phyloP scores from a whole-genome alignment of 2,797 vertebrate species.

The Centropyge bicolor region DNA sequence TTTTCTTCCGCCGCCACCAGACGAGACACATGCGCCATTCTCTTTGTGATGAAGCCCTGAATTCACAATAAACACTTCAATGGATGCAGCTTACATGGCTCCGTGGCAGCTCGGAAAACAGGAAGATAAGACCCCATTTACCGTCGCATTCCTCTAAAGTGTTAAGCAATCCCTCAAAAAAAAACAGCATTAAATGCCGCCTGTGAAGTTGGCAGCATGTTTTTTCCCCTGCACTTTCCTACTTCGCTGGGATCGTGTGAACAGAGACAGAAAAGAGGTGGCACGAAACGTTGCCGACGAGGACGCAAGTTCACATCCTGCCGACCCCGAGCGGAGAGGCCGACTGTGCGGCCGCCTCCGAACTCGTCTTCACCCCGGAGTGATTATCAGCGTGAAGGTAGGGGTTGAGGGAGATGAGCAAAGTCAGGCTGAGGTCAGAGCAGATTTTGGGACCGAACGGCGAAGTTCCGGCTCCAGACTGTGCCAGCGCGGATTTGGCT shows the following conservation, averaged over 20 bases:
- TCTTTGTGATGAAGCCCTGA: conserved; percentile 64
- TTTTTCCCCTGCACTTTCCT: conserved; percentile 20
- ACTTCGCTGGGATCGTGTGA: conserved; percentile 18
- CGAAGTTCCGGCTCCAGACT: conserved; percentile 44
- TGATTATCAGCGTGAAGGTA: conserved; percentile 54
- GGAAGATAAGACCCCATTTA: conserved; percentile 50
- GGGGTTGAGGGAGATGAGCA: conserved; percentile 34
- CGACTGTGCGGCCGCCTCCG: conserved; percentile 33
- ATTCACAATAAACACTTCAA: conserved; percentile 71
- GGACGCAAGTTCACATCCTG: conserved; percentile 79
- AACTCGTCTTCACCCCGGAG: conserved; percentile 42
- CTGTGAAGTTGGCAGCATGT: conserved; percentile 39
- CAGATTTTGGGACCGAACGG: conserved; percentile 60
- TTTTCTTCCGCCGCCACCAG: conserved; percentile 48
- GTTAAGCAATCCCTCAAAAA: conserved; percentile 41
- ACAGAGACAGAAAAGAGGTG: conserved; percentile 65
- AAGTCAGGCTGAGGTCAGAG: conserved; percentile 71
- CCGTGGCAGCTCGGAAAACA: conserved; percentile 43
- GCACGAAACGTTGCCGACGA: conserved; percentile 81
- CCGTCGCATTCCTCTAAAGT: conserved; percentile 35
- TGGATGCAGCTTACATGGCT: conserved; percentile 43
- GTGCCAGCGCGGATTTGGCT: conserved; percentile 63
- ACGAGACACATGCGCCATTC: conserved; percentile 58
- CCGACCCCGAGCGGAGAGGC: conserved; percentile 70
- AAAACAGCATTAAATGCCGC: conserved; percentile 47